These are phyloP conservation scores for Cebidichthys violaceus DNA, from an alignment of 2,113 vertebrate species.

Conservation along the genomic window DNA sequence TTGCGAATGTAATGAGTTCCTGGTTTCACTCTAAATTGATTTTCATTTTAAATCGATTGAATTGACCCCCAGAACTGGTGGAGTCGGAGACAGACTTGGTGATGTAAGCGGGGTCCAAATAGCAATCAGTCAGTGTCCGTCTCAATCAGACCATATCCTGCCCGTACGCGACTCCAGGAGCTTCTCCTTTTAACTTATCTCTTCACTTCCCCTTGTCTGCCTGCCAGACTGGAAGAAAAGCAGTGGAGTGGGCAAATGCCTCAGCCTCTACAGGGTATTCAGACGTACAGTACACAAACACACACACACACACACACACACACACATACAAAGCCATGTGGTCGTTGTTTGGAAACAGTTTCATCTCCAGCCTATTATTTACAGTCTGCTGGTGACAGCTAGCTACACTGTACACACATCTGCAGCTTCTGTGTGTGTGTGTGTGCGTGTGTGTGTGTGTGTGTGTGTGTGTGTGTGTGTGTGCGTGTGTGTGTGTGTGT, in stretches of 20 bases:
- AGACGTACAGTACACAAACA: slow-evolving; percentile 37
- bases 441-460: slow-evolving; percentile 38
- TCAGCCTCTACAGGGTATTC: slow-evolving; percentile 48
- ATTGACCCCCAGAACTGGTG: slow-evolving; percentile 45
- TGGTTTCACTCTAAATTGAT: slow-evolving; percentile 46
- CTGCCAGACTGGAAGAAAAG: slow-evolving; percentile 76
- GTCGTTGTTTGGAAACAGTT: slow-evolving; percentile 52
- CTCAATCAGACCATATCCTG: slow-evolving; percentile 67
- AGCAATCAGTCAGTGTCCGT: slow-evolving; percentile 72
- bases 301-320: not conserved
- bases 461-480: no score
- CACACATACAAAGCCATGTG: slow-evolving; percentile 1
- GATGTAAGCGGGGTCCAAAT: slow-evolving; percentile 59
- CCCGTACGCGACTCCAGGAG: slow-evolving; percentile 52
- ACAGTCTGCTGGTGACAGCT: slow-evolving; percentile 66
- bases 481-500: no score
- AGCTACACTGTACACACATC: slow-evolving; percentile 45
- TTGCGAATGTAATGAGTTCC: slow-evolving; percentile 31
- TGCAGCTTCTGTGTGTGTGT: slow-evolving; percentile 4
- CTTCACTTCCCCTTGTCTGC: slow-evolving; percentile 70
- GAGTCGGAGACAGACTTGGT: slow-evolving; percentile 49
- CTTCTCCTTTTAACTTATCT: slow-evolving; percentile 65
- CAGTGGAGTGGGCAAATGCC: slow-evolving; percentile 64
- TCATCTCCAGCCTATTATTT: slow-evolving; percentile 66
- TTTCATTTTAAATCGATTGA: slow-evolving; percentile 56